Evolutionary conservation across 2,113 vertebrate species (phyloP), one percentile per base, ranked within the genome.

Genomic region (Callorhinus ursinus): DNA sequence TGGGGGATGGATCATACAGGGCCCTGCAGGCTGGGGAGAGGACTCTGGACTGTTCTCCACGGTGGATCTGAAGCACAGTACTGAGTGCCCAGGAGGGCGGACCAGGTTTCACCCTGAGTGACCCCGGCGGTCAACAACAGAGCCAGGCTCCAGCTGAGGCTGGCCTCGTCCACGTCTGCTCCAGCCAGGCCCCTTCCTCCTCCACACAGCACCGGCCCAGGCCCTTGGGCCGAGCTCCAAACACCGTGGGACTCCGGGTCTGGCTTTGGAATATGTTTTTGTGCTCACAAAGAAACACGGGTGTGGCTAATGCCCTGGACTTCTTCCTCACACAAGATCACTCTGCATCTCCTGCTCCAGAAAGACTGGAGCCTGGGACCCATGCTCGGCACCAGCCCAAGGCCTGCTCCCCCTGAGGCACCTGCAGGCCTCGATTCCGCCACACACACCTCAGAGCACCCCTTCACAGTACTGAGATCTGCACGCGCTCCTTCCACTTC

Each of bases 211-310:
- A 39, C 79, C 2, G 1, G 88, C 57, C 51, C 82, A 46, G 82
- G 53, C 39, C 9, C 59, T 49, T 8, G 18, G 82, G 85, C 86
- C 42, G n/a, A 49, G 33, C 81, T 84, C 77, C 91, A 92, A 59
- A 79, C 39, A 26, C 71, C 3, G 18, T 6, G 57, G 77, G 79
- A 46, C 77, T 55, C 53, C 8, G 11, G 39, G 69, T 6, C 92
- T 88, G 87, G 90, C 93, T 53, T 12, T 8, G n/a, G 82, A 69
- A 49, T 6, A 49, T 93, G 93, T 90, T 94, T 97, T 69, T 90
- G 57, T 57, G 69, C 92, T 92, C 82, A 69, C n/a, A 81, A n/a
- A 65, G 92, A 55, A 89, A 90, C 55, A 31, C 12, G 0, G 94
- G 82, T 0, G 18, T 11, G 82, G 87, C 51, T 8, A 10, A 39